Conservation (phyloP, 2,888 invertebrate species). For the Leptarthrus brevirostris region DNA sequence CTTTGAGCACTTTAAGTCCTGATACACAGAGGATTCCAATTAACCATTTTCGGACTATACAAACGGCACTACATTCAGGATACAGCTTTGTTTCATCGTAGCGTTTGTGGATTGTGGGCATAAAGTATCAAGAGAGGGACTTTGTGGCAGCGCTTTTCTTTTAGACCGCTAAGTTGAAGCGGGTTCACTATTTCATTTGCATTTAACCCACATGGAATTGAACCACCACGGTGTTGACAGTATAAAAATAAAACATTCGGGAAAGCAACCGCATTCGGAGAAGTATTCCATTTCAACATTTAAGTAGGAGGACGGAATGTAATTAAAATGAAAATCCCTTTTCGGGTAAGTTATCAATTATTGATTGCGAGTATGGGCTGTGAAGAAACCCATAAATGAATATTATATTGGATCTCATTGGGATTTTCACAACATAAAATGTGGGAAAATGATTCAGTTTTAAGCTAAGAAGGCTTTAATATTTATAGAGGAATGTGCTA, state of each 20-base stretch:
- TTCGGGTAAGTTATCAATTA: slow-evolving; percentile 21
- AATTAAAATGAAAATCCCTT: slow-evolving; percentile 32
- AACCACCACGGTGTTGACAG: not conserved
- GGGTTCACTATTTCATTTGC: not conserved
- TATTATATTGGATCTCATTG: too few relatives aligned
- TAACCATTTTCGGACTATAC: not conserved
- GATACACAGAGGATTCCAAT: not conserved
- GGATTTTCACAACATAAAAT: too few relatives aligned
- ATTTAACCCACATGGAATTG: not conserved
- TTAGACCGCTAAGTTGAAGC: not conserved
- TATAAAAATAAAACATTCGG: not conserved
- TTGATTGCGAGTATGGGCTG: slow-evolving; percentile 5
- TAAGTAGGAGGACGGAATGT: not conserved
- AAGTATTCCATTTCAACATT: not conserved
- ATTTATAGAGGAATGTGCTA: too few relatives aligned
- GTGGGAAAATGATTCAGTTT: too few relatives aligned
- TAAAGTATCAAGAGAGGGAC: not conserved
- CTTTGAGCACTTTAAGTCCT: not conserved
- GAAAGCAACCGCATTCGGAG: not conserved
- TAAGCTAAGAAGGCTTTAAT: too few relatives aligned
- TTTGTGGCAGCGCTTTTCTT: not conserved
- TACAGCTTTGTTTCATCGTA: not conserved
- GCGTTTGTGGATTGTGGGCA: not conserved
- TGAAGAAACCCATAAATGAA: too few relatives aligned
- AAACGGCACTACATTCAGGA: not conserved